A percentile compares a stretch with the other conserved stretches of the same genome.
phyloP scores from a whole-genome alignment of 1,140 invertebrate species.

The Apis dorsata region DNA sequence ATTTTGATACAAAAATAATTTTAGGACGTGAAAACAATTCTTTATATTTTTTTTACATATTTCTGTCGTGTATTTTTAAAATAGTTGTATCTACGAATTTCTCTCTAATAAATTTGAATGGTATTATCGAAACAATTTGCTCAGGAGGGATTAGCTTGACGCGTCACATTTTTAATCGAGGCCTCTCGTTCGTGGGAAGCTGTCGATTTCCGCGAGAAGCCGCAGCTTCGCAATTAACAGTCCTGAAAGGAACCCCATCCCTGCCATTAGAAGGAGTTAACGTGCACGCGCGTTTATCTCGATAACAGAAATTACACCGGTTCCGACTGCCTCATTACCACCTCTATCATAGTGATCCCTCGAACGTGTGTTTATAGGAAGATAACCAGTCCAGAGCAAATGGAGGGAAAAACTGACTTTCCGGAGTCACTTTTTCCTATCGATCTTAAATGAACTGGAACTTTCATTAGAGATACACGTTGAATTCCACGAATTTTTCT shows the following conservation, averaged over 20 bases:
- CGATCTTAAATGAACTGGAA: not conserved
- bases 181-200: not conserved
- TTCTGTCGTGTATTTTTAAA: too few species aligned
- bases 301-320: slow-evolving; percentile 35
- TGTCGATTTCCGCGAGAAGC: slow-evolving; percentile 1
- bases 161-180: not conserved
- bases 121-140: not conserved
- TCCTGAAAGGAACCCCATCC: not conserved
- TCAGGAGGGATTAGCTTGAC: not conserved
- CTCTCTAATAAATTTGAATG: too few species aligned
- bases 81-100: too few species aligned
- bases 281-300: slow-evolving; percentile 14
- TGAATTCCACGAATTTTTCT: too few species aligned
- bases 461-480: not conserved
- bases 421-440: not conserved
- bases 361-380: not conserved
- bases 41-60: too few species aligned
- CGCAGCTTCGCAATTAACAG: slow-evolving; percentile 1
- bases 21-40: too few species aligned
- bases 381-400: not conserved
- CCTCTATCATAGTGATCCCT: not conserved
- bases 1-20: too few species aligned
- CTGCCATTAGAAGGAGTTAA: slow-evolving; percentile 25
- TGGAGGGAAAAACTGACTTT: not conserved
- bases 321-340: slow-evolving; percentile 5